phyloP scores from a whole-genome alignment of 2,113 vertebrate species.

The Scomber japonicus region DNA sequence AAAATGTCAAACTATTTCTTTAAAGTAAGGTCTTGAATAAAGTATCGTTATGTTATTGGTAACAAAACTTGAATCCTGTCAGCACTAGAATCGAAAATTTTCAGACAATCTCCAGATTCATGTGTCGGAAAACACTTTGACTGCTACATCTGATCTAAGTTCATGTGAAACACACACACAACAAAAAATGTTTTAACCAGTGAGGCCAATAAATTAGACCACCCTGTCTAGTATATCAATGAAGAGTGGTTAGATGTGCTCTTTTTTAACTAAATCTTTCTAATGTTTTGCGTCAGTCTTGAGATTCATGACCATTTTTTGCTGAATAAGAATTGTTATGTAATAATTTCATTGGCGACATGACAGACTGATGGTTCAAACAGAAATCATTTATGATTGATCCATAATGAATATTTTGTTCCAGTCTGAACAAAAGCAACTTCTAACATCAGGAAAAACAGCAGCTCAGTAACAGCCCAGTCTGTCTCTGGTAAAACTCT shows the following conservation, averaged over 20 bases:
- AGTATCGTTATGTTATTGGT: no score
- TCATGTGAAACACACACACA: no score
- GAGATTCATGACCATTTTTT: conserved; percentile 41
- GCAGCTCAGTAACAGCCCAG: neutral
- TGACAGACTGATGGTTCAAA: conserved; percentile 27
- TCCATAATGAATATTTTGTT: conserved; percentile 9
- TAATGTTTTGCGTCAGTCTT: conserved; percentile 37
- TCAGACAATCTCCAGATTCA: neutral
- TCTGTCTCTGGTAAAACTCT: conserved; percentile 44
- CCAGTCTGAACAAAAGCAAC: conserved; percentile 20
- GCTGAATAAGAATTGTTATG: neutral
- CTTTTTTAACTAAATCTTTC: conserved; percentile 8
- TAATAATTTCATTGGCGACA: conserved; percentile 45
- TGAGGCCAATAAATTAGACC: neutral
- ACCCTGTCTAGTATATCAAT: neutral
- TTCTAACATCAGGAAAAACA: conserved; percentile 33
- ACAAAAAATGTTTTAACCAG: neutral
- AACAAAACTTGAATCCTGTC: neutral
- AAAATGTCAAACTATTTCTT: no score
- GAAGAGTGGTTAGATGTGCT: conserved; percentile 27
- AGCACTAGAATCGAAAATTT: neutral
- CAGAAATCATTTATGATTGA: conserved; percentile 48
- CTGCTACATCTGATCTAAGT: no score
- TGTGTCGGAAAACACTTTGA: no score
- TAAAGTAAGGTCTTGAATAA: no score